Percentiles rank a stretch among this genome's conserved stretches.
phyloP scores from a whole-genome alignment of 2,113 vertebrate genomes.

The Amazona vittata region DNA sequence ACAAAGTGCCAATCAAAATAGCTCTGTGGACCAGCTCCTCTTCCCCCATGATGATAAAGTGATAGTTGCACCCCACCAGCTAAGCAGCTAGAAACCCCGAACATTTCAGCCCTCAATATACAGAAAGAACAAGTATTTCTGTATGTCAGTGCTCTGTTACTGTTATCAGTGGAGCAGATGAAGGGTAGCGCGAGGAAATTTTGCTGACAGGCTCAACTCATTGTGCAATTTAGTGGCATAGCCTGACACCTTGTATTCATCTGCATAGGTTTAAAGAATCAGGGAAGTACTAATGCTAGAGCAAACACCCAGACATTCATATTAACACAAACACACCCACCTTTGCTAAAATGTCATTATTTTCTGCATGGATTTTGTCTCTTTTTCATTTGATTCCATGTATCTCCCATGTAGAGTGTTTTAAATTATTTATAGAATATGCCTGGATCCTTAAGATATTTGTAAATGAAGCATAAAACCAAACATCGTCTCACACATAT shows the following conservation, averaged over 20 bases:
- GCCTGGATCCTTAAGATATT: not conserved
- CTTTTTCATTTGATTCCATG: not conserved
- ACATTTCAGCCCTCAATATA: not conserved
- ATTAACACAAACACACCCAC: not conserved
- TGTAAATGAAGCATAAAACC: not conserved
- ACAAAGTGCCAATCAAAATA: not conserved
- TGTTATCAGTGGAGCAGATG: not conserved
- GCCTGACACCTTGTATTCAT: not conserved
- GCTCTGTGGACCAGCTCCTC: not conserved
- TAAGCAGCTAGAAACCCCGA: not conserved
- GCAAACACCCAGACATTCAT: not conserved
- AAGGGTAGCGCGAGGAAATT: not conserved
- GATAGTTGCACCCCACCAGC: not conserved
- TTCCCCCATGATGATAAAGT: not conserved
- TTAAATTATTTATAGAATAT: not conserved
- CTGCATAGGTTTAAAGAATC: conserved; percentile 1
- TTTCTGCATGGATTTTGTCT: not conserved
- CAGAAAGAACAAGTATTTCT: not conserved
- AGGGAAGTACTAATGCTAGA: not conserved
- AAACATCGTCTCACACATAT: not conserved
- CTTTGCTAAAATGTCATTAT: not conserved
- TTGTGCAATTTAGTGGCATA: not conserved
- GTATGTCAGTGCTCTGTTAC: not conserved
- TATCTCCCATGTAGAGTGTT: not conserved
- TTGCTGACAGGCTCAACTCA: not conserved